Evolutionary conservation across 2,797 vertebrate species (phyloP).

Genomic region (Sebastes iracundus): DNA sequence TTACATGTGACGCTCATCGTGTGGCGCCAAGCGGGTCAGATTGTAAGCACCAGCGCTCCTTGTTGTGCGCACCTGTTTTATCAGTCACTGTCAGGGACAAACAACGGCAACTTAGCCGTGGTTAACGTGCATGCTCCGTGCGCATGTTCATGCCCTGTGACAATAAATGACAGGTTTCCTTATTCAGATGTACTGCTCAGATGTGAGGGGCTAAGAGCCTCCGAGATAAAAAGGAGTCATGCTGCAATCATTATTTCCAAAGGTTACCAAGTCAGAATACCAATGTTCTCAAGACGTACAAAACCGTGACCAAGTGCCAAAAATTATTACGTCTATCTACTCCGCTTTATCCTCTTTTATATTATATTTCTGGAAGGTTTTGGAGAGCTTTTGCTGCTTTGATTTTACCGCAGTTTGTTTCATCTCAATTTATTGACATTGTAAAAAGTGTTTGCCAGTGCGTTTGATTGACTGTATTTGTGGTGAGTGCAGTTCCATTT

Average conservation of each 20-base stretch:
- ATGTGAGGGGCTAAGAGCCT: constrained; percentile 40
- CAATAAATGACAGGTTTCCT: constrained; percentile 50
- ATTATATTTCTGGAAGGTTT: background rate
- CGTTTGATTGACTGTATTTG: background rate
- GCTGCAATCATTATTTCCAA: constrained; percentile 40
- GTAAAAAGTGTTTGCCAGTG: background rate
- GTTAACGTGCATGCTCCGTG: constrained; percentile 44
- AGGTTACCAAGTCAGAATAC: constrained; percentile 45
- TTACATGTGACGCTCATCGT: constrained; percentile 51
- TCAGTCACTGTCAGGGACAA: constrained; percentile 47
- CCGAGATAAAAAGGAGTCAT: constrained; percentile 38
- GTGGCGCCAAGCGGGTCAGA: constrained; percentile 31
- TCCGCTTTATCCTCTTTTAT: background rate
- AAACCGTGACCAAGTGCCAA: constrained; percentile 16
- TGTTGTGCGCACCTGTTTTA: constrained; percentile 39
- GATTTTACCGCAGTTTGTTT: background rate
- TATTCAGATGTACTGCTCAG: constrained; percentile 42
- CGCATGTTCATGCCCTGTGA: constrained; percentile 38
- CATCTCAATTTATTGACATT: background rate
- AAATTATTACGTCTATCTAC: background rate
- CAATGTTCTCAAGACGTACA: constrained; percentile 16
- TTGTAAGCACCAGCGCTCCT: constrained; percentile 22
- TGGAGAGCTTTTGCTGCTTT: background rate
- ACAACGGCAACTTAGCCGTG: constrained; percentile 8
- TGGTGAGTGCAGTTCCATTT: background rate